Percentiles rank a stretch among this genome's conserved stretches.
These are phyloP conservation scores for Dasysyrphus tricinctus DNA, from an alignment of 2,888 invertebrate genomes.

Conservation along the genomic window DNA sequence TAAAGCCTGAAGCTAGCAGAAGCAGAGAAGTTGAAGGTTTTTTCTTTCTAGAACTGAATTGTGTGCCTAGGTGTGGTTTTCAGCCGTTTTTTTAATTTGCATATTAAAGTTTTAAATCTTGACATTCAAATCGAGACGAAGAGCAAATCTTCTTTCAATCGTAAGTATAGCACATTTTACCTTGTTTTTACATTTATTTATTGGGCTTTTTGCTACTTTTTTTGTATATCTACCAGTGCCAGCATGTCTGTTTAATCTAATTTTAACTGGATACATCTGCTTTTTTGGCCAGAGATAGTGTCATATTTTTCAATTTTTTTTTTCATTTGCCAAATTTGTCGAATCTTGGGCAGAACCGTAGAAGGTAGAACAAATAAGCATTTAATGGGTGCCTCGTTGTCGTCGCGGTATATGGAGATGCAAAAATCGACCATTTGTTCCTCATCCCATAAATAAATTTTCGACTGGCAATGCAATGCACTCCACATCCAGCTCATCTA, in stretches of 20 bases:
- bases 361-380: not conserved
- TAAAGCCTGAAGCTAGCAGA: constrained; percentile 29
- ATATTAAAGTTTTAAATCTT: constrained; percentile 58
- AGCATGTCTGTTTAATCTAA: constrained; percentile 54
- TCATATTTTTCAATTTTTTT: constrained; percentile 16
- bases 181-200: not conserved
- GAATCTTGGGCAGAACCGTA: constrained; percentile 27
- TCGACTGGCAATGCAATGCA: constrained; percentile 37
- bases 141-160: constrained; percentile 17
- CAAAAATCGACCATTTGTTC: constrained; percentile 34
- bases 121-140: constrained; percentile 35
- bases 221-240: not conserved
- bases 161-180: constrained; percentile 50
- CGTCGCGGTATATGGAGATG: constrained; percentile 41
- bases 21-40: constrained; percentile 45
- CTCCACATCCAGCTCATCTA: constrained; percentile 37
- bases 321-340: constrained; percentile 16
- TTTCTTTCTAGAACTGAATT: constrained; percentile 44
- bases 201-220: constrained; percentile 10
- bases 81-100: constrained; percentile 62
- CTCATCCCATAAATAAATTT: constrained; percentile 41
- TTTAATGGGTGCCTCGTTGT: not conserved
- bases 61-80: constrained; percentile 65
- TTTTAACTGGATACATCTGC: constrained; percentile 71
- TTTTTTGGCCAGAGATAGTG: constrained; percentile 36